Conservation (phyloP, 2,797 vertebrate genomes). For the Halcyon leucocephala region DNA sequence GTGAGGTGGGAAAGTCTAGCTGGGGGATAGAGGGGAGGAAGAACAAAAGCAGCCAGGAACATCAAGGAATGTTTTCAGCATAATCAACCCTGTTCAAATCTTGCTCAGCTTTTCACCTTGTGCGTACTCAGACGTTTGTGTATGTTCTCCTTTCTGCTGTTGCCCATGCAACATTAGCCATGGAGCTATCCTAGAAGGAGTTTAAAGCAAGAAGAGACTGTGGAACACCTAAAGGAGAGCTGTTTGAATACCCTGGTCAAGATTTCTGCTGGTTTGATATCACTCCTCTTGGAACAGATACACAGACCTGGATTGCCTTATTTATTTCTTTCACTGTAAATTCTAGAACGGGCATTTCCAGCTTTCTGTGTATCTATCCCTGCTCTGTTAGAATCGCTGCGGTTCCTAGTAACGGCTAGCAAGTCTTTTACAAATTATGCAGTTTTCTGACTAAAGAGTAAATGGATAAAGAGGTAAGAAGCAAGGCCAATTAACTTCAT, state of each 20-base stretch:
- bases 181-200: not conserved
- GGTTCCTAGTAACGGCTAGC: not conserved
- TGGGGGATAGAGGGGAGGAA: not conserved
- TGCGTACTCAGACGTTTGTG: not conserved
- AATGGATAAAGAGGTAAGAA: not conserved
- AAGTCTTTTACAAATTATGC: not conserved
- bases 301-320: not conserved
- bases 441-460: not conserved
- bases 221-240: not conserved
- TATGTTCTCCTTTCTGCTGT: not conserved
- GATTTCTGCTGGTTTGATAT: not conserved
- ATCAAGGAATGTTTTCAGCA: not conserved
- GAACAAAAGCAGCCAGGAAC: not conserved
- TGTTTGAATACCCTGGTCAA: not conserved
- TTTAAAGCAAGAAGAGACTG: not conserved
- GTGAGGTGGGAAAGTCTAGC: not conserved
- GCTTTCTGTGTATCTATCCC: not conserved
- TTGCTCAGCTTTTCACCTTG: not conserved
- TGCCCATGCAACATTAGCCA: rapidly evolving
- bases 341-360: not conserved
- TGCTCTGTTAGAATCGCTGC: not conserved
- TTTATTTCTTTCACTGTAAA: not conserved
- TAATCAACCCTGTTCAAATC: not conserved
- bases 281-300: not conserved
- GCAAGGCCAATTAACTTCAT: not conserved